Percentiles rank a stretch among this genome's conserved stretches.
Evolutionary conservation across 2,888 invertebrate genomes (phyloP).

Genomic region (Volucella bombylans): DNA sequence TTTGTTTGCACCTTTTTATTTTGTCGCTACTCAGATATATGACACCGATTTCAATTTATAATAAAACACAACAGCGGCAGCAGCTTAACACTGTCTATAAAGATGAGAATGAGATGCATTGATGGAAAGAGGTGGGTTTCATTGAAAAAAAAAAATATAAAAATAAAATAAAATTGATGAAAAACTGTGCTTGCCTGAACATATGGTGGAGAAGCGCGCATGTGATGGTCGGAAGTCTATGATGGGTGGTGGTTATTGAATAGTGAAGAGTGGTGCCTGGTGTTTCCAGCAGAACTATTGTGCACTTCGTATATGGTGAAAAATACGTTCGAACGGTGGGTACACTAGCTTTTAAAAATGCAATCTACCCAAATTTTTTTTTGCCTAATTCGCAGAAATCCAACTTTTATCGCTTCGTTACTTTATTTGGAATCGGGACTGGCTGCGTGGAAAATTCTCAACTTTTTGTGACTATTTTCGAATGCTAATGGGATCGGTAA

Average conservation of each 20-base stretch:
- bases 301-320: slow-evolving; percentile 22
- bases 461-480: not conserved
- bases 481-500: not conserved
- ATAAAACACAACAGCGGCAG: slow-evolving; percentile 37
- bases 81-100: slow-evolving; percentile 2
- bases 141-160: not conserved
- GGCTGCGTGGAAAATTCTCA: too few relatives aligned
- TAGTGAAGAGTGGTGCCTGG: not conserved
- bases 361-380: slow-evolving; percentile 36
- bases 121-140: not conserved
- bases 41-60: slow-evolving; percentile 71
- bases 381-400: not conserved
- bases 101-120: not conserved
- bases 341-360: slow-evolving; percentile 12
- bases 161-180: slow-evolving; percentile 9
- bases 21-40: slow-evolving; percentile 41
- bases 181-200: slow-evolving; percentile 13
- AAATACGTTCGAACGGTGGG: too few relatives aligned
- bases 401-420: not conserved
- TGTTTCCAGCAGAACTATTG: slow-evolving; percentile 4
- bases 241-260: too few relatives aligned
- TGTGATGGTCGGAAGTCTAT: too few relatives aligned
- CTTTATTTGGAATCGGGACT: too few relatives aligned
- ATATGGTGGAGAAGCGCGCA: not conserved
- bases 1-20: slow-evolving; percentile 43